These are phyloP conservation scores for Amphimallon solstitiale DNA, from an alignment of 2,888 invertebrate genomes.

Conservation along the genomic window DNA sequence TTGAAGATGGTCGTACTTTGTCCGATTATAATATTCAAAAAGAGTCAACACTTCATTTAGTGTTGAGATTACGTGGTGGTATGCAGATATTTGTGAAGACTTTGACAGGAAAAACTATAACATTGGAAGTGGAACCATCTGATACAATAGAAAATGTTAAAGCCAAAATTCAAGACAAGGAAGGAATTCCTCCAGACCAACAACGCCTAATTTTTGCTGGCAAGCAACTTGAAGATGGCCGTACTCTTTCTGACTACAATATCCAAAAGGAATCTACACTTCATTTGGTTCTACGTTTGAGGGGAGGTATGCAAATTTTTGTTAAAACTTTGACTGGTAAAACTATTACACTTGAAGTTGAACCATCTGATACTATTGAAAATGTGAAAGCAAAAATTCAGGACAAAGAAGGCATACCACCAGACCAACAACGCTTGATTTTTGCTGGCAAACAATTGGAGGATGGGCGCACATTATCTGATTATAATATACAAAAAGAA, in stretches of 20 bases:
- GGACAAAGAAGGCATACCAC: constrained; percentile 91
- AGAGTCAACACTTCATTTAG: constrained; percentile 94
- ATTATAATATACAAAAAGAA: constrained; percentile 90
- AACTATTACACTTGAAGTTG: constrained; percentile 75
- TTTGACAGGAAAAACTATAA: constrained; percentile 92
- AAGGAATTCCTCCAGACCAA: constrained; percentile 91
- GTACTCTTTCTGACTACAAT: constrained; percentile 91
- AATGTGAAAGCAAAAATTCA: constrained; percentile 77
- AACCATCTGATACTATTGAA: constrained; percentile 75
- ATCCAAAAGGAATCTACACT: constrained; percentile 96
- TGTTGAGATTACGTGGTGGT: constrained; percentile 93
- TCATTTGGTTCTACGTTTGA: constrained; percentile 91
- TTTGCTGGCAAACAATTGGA: constrained; percentile 95
- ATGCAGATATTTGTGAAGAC: constrained; percentile 99
- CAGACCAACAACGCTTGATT: constrained; percentile 90
- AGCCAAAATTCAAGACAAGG: constrained; percentile 91
- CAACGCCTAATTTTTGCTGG: constrained; percentile 93
- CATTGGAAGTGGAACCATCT: constrained; percentile 90
- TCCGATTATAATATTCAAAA: constrained; percentile 95
- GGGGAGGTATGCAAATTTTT: constrained; percentile 96
- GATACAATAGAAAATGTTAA: constrained; percentile 97
- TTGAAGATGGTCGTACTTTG: constrained; percentile 92
- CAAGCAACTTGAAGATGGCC: constrained; percentile 94
- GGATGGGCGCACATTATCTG: constrained; percentile 87
- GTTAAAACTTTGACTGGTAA: constrained; percentile 90